Percentiles rank a stretch among this genome's conserved stretches.
Conservation (phyloP, 2,113 vertebrate genomes). For the Hyaena hyaena region DNA sequence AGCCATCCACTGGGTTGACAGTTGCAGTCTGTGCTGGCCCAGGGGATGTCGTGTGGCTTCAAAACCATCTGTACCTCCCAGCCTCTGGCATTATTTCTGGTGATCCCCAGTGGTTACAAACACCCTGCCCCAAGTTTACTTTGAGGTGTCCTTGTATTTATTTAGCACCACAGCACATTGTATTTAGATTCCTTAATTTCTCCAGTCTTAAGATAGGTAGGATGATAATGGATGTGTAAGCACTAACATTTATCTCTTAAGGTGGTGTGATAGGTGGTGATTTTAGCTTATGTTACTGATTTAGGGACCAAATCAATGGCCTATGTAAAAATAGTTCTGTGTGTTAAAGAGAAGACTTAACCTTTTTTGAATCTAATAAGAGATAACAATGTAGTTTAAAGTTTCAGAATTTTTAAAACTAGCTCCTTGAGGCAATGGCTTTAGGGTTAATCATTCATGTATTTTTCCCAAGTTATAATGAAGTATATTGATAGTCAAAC, state of each 20-base stretch:
- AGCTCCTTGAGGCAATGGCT: not conserved
- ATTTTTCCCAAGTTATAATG: not conserved
- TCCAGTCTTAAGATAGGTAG: not conserved
- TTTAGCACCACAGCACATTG: not conserved
- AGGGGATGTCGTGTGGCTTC: not conserved
- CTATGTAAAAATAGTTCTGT: not conserved
- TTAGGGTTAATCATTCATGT: not conserved
- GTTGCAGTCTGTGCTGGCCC: not conserved
- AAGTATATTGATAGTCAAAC: not conserved
- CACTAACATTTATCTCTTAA: not conserved
- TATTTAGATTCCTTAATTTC: not conserved
- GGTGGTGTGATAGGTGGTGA: not conserved
- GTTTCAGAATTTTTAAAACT: slow-evolving; percentile 20
- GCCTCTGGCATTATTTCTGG: not conserved
- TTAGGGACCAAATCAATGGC: not conserved
- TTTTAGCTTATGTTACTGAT: not conserved
- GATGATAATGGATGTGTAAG: not conserved
- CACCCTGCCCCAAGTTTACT: not conserved
- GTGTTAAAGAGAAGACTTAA: not conserved
- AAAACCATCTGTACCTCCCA: not conserved
- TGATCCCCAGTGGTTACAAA: not conserved
- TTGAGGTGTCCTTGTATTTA: not conserved
- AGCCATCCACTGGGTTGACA: not conserved
- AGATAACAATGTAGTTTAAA: not conserved
- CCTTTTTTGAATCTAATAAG: not conserved